Percentiles rank a stretch among this genome's conserved stretches.
Evolutionary conservation across 1,140 invertebrate species (phyloP).

Genomic region (Aculops lycopersici): DNA sequence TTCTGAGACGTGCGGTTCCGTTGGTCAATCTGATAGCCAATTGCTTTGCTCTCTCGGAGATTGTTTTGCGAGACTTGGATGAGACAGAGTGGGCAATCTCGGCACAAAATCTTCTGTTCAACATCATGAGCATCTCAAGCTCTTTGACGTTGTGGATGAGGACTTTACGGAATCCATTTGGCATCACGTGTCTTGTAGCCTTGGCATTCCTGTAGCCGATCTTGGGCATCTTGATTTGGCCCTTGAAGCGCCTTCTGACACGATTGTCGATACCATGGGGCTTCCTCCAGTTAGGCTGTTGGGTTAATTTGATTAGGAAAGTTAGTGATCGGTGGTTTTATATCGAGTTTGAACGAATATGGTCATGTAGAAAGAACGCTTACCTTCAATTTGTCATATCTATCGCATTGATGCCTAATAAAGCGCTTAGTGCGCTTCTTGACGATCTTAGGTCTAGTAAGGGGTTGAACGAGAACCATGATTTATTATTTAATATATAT

Average conservation of each 20-base stretch:
- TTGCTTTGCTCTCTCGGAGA: constrained; percentile 84
- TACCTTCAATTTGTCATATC: constrained; percentile 77
- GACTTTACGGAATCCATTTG: constrained; percentile 86
- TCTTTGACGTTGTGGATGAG: constrained; percentile 61
- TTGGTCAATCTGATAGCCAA: constrained; percentile 81
- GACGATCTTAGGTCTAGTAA: constrained; percentile 52
- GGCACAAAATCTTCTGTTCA: constrained; percentile 79
- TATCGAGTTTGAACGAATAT: not conserved
- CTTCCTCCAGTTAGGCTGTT: constrained; percentile 53
- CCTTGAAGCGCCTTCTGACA: constrained; percentile 90
- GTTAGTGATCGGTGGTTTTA: too few relatives aligned
- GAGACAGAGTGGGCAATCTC: constrained; percentile 90
- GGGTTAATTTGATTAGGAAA: not conserved
- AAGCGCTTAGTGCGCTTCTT: constrained; percentile 91
- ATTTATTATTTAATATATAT: too few relatives aligned
- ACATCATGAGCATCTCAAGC: constrained; percentile 91
- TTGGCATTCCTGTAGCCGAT: constrained; percentile 93
- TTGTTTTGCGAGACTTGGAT: constrained; percentile 72
- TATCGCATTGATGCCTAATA: constrained; percentile 76
- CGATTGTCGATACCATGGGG: constrained; percentile 98
- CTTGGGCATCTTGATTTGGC: constrained; percentile 88
- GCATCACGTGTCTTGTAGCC: constrained; percentile 74
- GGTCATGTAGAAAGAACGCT: constrained; percentile 10
- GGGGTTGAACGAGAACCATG: constrained; percentile 43
- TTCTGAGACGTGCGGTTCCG: constrained; percentile 66